These are phyloP conservation scores for Xanthorhoe designata DNA, from an alignment of 2,888 invertebrate genomes.

Conservation along the genomic window DNA sequence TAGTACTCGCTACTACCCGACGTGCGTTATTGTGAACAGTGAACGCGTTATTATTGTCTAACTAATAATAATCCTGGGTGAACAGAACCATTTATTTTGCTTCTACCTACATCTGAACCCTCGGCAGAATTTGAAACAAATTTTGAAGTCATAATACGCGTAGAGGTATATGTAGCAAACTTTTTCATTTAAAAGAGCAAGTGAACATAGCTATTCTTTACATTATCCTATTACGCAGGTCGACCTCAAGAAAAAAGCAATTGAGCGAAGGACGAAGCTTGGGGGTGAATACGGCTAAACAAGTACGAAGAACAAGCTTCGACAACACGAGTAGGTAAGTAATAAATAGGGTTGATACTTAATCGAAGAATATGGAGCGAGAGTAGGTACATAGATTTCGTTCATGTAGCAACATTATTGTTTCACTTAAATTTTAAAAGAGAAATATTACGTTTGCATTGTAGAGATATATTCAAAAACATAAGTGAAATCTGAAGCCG, in stretches of 20 bases:
- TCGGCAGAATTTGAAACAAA: background rate
- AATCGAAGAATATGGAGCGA: constrained; percentile 2
- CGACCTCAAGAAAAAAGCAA: constrained; percentile 81
- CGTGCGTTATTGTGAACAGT: too few species aligned
- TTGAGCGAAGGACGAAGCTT: constrained; percentile 67
- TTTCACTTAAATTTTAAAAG: background rate
- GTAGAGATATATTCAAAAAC: constrained; percentile 13
- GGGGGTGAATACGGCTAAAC: constrained; percentile 62
- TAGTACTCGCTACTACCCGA: too few species aligned
- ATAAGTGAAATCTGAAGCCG: constrained; percentile 17
- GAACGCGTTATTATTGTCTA: constrained; percentile 25
- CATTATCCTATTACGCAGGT: constrained; percentile 79
- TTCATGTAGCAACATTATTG: background rate
- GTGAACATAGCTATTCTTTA: constrained; percentile 78
- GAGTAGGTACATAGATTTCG: background rate
- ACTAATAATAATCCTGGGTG: constrained; percentile 6
- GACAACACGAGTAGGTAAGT: constrained; percentile 66
- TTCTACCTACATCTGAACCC: background rate
- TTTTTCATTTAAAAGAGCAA: constrained; percentile 72
- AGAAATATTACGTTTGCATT: background rate
- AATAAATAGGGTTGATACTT: constrained; percentile 44
- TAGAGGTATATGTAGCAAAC: constrained; percentile 17
- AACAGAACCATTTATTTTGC: background rate
- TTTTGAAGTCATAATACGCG: background rate
- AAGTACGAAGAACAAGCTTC: constrained; percentile 71